Percentiles rank a stretch among this genome's conserved stretches.
These are phyloP conservation scores for Mohoua ochrocephala DNA, from an alignment of 2,113 vertebrate species.

Conservation along the genomic window DNA sequence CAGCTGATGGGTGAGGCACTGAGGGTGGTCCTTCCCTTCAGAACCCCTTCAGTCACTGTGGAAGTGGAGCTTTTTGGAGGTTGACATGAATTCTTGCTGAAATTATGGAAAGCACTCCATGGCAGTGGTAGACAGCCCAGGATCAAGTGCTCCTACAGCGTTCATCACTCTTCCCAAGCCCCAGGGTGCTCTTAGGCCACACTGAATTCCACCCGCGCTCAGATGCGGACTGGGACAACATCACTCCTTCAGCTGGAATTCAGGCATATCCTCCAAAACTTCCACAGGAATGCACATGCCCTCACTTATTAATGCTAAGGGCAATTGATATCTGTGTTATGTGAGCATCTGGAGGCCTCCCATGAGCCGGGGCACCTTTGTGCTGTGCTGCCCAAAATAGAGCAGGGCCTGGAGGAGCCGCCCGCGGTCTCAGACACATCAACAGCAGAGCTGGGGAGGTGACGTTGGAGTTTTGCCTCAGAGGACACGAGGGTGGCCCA, in stretches of 20 bases:
- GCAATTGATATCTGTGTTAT: neutral
- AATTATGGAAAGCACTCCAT: neutral
- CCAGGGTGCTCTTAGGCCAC: neutral
- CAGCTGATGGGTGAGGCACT: neutral
- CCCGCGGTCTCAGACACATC: neutral
- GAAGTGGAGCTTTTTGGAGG: neutral
- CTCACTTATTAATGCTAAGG: neutral
- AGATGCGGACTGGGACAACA: neutral
- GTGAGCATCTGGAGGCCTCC: neutral
- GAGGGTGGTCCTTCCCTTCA: neutral
- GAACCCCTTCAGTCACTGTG: neutral
- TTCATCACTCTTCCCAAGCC: neutral
- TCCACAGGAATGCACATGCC: neutral
- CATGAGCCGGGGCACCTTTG: neutral
- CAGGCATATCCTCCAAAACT: neutral
- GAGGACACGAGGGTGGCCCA: neutral
- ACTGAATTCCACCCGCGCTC: neutral
- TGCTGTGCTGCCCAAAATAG: neutral
- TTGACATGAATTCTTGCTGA: neutral
- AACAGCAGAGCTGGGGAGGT: neutral
- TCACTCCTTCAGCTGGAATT: neutral
- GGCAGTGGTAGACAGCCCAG: neutral
- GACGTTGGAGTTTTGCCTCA: rapidly evolving
- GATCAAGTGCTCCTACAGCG: neutral
- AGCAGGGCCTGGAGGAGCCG: neutral